Percentiles rank a stretch among this genome's conserved stretches.
Conservation (phyloP, 2,888 invertebrate species). For the Tetragonula carbonaria region DNA sequence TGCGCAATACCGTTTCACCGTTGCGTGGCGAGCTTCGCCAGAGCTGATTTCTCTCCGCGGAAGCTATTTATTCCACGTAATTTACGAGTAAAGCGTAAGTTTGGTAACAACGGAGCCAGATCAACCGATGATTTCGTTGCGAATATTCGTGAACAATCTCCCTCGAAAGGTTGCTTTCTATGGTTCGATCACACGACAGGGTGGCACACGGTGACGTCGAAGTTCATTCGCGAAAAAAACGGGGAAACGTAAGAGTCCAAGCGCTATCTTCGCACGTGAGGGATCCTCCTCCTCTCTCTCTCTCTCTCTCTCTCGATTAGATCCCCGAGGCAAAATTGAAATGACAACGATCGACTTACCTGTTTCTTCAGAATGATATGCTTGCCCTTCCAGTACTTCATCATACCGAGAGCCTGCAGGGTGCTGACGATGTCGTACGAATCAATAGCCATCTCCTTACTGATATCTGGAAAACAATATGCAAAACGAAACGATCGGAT, state of each 20-base stretch:
- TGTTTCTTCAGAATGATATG: constrained; percentile 98
- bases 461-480: constrained; percentile 85
- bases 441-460: constrained; percentile 97
- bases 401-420: constrained; percentile 96
- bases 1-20: constrained; percentile 7
- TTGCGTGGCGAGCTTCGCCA: background rate
- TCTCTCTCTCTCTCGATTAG: too few species aligned
- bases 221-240: background rate
- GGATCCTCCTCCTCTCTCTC: too few species aligned
- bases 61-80: background rate
- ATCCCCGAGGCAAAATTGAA: constrained; percentile 22
- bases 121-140: constrained; percentile 1
- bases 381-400: constrained; percentile 99
- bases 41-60: background rate
- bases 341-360: constrained; percentile 85
- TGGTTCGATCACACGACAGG: constrained; percentile 39
- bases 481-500: background rate
- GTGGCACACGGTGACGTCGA: background rate
- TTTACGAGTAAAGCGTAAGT: constrained; percentile 19
- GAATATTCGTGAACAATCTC: background rate
- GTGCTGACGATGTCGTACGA: constrained; percentile 99
- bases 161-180: background rate
- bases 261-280: background rate
- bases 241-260: background rate
- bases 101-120: background rate